Percentiles rank a stretch among this genome's conserved stretches.
These are phyloP conservation scores for Progne subis DNA, from an alignment of 2,113 vertebrate genomes.

Conservation along the genomic window DNA sequence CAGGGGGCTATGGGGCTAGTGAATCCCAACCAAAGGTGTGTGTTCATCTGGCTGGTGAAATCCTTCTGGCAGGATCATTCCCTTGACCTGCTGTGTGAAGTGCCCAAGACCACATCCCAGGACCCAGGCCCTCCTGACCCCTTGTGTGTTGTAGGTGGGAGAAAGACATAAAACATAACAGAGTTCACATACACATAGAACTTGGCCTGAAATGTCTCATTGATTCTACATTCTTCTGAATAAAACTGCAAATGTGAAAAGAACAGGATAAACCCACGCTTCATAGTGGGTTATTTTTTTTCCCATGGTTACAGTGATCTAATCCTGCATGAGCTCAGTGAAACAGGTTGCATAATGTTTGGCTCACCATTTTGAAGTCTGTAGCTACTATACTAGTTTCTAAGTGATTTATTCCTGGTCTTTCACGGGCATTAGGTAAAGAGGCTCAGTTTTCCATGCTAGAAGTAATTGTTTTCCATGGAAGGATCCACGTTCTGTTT, in stretches of 20 bases:
- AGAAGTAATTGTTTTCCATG: neutral
- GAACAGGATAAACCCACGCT: constrained; percentile 35
- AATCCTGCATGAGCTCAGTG: constrained; percentile 49
- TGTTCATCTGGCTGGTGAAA: constrained; percentile 21
- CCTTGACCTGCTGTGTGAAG: neutral
- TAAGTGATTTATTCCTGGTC: constrained; percentile 19
- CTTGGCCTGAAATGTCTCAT: constrained; percentile 20
- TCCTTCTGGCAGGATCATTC: neutral
- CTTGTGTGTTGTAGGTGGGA: neutral
- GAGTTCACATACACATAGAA: constrained; percentile 32
- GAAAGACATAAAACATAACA: constrained; percentile 38
- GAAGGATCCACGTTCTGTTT: neutral
- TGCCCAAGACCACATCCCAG: neutral
- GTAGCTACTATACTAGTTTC: neutral
- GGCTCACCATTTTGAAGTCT: neutral
- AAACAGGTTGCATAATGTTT: constrained; percentile 45
- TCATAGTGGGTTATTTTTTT: neutral
- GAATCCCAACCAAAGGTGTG: constrained; percentile 50
- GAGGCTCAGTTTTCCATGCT: neutral
- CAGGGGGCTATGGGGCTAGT: neutral
- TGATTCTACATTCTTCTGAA: constrained; percentile 58
- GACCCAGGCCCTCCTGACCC: neutral
- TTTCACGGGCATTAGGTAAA: neutral
- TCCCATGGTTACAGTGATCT: constrained; percentile 23
- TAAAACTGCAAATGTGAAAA: constrained; percentile 46